phyloP scores from a whole-genome alignment of 2,888 invertebrate genomes.

The Pilophorus perplexus region DNA sequence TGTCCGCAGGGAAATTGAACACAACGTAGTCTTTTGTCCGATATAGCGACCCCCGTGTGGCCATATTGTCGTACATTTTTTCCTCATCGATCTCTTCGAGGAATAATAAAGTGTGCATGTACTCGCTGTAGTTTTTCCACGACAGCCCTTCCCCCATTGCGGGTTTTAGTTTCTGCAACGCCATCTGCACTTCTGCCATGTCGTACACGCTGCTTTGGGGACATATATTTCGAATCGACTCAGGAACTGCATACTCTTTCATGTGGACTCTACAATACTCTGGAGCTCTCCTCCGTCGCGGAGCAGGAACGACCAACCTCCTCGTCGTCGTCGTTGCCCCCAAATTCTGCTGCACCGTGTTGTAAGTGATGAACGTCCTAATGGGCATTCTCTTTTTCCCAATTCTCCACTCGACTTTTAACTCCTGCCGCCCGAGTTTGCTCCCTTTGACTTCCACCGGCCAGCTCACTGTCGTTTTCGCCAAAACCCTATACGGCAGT shows the following conservation, averaged over 20 bases:
- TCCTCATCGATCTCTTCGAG: conserved; percentile 22
- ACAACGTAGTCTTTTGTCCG: background rate
- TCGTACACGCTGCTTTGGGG: background rate
- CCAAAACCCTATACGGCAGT: too few relatives aligned
- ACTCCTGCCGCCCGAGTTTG: background rate
- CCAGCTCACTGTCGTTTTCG: background rate
- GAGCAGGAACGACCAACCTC: conserved; percentile 2
- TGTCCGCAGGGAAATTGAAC: conserved; percentile 25
- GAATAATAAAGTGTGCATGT: conserved; percentile 34
- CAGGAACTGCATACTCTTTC: conserved; percentile 11
- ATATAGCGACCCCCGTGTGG: background rate
- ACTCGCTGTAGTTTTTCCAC: conserved; percentile 17
- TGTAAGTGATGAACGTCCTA: background rate
- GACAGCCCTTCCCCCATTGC: background rate
- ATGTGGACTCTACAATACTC: conserved; percentile 5
- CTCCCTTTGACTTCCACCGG: conserved; percentile 8
- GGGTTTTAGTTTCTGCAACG: conserved; percentile 3
- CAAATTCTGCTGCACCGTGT: background rate
- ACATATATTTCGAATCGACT: background rate
- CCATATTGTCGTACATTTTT: background rate
- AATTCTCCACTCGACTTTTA: conserved; percentile 3
- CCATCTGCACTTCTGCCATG: conserved; percentile 1
- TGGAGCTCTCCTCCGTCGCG: background rate
- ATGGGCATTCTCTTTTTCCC: background rate
- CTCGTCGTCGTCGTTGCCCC: background rate